Conservation (phyloP, 2,888 invertebrate species). For the Yponomeuta sedellus region DNA sequence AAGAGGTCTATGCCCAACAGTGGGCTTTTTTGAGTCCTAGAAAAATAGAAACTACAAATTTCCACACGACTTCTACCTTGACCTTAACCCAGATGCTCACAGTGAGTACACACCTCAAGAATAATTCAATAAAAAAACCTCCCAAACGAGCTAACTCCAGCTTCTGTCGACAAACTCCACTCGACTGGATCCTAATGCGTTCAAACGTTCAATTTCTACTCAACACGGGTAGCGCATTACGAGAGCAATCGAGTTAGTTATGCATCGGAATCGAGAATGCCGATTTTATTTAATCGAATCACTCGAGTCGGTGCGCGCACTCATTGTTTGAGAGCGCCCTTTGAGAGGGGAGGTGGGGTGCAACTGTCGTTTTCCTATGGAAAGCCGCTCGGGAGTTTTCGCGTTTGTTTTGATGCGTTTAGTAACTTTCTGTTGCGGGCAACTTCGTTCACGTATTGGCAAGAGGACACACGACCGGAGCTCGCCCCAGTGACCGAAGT, state of each 20-base stretch:
- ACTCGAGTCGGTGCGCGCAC: conserved; percentile 29
- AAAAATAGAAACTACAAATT: too few species aligned
- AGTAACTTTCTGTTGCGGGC: too few species aligned
- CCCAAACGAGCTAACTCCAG: not conserved
- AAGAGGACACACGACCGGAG: too few species aligned
- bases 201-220: conserved; percentile 37
- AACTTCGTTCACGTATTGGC: too few species aligned
- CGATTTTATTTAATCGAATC: conserved; percentile 60
- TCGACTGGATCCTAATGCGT: conserved; percentile 52
- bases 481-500: too few species aligned
- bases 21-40: too few species aligned
- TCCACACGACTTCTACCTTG: too few species aligned
- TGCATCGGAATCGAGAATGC: conserved; percentile 47
- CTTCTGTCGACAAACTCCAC: conserved; percentile 34
- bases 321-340: conserved; percentile 44
- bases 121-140: not conserved
- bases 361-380: not conserved
- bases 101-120: not conserved
- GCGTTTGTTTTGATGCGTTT: too few species aligned
- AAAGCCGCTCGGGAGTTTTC: not conserved
- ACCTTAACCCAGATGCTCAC: not conserved
- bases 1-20: too few species aligned
- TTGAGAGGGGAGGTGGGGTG: not conserved
- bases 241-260: conserved; percentile 62
- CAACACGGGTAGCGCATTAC: conserved; percentile 64